Evolutionary conservation across 2,888 invertebrate genomes (phyloP).

Genomic region (Conus canariensis): DNA sequence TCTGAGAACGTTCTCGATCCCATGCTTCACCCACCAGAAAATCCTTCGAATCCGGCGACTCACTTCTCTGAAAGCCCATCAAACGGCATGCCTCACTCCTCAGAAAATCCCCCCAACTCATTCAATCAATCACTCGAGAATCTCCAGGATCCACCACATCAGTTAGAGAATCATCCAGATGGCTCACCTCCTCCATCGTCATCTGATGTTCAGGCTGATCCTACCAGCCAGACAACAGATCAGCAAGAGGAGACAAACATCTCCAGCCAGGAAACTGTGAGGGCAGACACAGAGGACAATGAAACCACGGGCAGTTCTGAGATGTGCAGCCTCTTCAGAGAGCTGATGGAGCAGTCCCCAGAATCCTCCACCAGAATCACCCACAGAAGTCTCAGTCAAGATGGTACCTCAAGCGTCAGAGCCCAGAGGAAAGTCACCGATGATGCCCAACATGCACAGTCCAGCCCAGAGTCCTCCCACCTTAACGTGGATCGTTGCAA

Average conservation of each 20-base stretch:
- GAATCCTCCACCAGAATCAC: neutral
- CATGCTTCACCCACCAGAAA: no score
- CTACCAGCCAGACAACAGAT: no score
- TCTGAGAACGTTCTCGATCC: no score
- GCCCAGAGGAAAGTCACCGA: no score
- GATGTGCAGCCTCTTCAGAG: neutral
- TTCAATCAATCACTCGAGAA: no score
- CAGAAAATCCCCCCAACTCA: neutral
- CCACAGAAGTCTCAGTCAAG: neutral
- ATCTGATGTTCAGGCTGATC: no score
- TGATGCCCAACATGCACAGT: neutral
- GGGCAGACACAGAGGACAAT: neutral
- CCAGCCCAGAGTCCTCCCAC: neutral
- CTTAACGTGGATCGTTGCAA: neutral
- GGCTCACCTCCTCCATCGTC: no score
- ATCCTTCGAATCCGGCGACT: no score
- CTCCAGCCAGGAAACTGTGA: neutral
- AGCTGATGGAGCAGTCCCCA: neutral
- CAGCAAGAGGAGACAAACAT: neutral
- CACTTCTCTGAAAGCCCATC: neutral
- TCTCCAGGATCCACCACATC: no score
- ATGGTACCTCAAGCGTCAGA: no score
- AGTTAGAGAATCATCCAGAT: no score
- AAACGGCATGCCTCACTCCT: neutral
- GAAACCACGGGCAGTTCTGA: neutral